Evolutionary conservation across 1,140 invertebrate genomes (phyloP), one percentile per base, ranked within the genome.

Genomic region (Pseudachorutes palmiensis): DNA sequence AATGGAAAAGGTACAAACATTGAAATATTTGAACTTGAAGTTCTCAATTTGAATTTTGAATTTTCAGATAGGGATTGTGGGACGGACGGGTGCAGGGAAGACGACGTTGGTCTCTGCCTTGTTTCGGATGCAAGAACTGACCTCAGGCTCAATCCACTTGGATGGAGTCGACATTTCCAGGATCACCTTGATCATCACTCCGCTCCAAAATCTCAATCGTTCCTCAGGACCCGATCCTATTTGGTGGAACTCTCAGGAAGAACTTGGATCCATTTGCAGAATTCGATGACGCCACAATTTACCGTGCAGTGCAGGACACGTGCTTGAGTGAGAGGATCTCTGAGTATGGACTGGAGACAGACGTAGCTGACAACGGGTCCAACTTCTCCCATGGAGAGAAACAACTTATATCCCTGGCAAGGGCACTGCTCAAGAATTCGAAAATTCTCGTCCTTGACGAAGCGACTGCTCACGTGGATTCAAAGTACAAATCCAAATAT

Each of bases 381-480:
- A 92, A 92, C 75, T 74, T 45, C 48, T 79, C 89, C 51, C 87
- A 91, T 65, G 90, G 90, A 1, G 89, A 95, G 79, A 80, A 91
- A n/a, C 92, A 96, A 78, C 80, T 96, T 26, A 86, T 95, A 49
- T 95, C 92, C 76, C 80, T 96, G 73, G 91, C 89, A 33, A 81
- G 92, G 76, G 91, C 92, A 16, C 79, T 95, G 66, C 81, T 95
- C 19, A 82, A 90, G 22, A 92, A 93, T 78, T 92, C 91, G 1
- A 91, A 91, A 80, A 85, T 97, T 55, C 81, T 96, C 26, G 84
- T 96, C 63, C 81, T 96, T 65, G 92, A 95, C 78, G 92, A 96
- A 79, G 92, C 92, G 19, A 95, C 92, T 32, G 92, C 92, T 9
- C 91, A 91, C 70, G 90, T 96, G 24, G 92, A 96, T 82, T 80